Evolutionary conservation across 2,888 invertebrate species (phyloP), one percentile per base, ranked within the genome.

Genomic region (Polydrusus pterygomalis): DNA sequence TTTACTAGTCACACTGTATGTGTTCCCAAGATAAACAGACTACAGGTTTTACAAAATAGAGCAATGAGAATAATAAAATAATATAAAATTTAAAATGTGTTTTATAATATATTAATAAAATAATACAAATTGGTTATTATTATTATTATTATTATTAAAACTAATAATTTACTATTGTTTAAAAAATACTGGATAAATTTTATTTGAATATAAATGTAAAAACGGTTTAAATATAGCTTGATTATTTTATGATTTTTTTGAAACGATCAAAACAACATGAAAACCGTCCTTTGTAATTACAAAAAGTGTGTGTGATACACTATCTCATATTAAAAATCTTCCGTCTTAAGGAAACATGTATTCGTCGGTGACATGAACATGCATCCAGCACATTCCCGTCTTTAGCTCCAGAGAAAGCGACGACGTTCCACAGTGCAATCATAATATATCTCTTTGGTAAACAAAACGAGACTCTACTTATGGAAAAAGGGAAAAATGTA

Each of bases 331-430:
- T 34, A 45, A 20, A 69, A 71, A 56, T 62, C 30, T 38, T 54
- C 49, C 49, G 56, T 72, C 72, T 58, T 63, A 25, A 38, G 47
- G 64, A 64, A 70, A 60, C 56, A 43, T 40, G 63, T 71, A 64
- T 64, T 45, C 54, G 63, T 40, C 58, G 45, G 20, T 58, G 65
- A 38, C 25, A 49, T 18, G 54, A 65, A 11, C 34, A 67, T 60
- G 58, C 56, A 72, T 13, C 51, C 7, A 25, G 51, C 65, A 65
- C 51, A 54, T 67, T 67, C 67, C n/a, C 67, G 54, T 54, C 51
- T 51, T 25, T 40, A 10, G 51, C 54, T 67, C 40, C 67, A 54
- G 54, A 38, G 49, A 47, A 47, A n/a, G 64, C 30, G 34, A 15
- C 64, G 30, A 49, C 49, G 49, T 54, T 51, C 40, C 20, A 51